phyloP scores from a whole-genome alignment of 2,113 vertebrate species.

The Callospermophilus lateralis region DNA sequence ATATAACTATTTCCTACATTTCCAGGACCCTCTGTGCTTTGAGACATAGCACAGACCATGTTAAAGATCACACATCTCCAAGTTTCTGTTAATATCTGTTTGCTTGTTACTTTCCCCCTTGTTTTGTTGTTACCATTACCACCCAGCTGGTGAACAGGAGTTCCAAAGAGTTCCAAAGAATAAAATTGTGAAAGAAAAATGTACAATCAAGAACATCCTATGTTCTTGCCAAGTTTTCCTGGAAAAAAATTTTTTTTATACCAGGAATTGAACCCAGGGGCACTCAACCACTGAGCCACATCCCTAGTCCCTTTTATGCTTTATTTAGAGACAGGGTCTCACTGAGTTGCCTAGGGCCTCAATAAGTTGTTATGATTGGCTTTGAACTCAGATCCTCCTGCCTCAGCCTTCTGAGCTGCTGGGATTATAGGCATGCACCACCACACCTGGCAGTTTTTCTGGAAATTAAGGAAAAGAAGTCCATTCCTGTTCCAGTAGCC shows the following conservation, averaged over 20 bases:
- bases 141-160: neutral
- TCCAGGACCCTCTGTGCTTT: neutral
- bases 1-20: neutral
- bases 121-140: neutral
- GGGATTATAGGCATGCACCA: too few species aligned
- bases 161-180: constrained; percentile 21
- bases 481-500: neutral
- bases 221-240: neutral
- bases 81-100: neutral
- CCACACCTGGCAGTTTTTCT: neutral
- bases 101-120: neutral
- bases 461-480: neutral
- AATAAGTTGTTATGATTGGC: too few species aligned
- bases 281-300: too few species aligned
- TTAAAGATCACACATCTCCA: neutral
- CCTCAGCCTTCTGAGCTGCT: too few species aligned
- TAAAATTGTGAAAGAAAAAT: neutral
- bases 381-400: too few species aligned
- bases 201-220: neutral
- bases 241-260: too few species aligned
- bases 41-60: neutral
- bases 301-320: too few species aligned
- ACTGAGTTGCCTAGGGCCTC: too few species aligned
- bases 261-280: too few species aligned
- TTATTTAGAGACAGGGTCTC: too few species aligned